Evolutionary conservation across 2,888 invertebrate species (phyloP).

Genomic region (Temnothorax unifasciatus): DNA sequence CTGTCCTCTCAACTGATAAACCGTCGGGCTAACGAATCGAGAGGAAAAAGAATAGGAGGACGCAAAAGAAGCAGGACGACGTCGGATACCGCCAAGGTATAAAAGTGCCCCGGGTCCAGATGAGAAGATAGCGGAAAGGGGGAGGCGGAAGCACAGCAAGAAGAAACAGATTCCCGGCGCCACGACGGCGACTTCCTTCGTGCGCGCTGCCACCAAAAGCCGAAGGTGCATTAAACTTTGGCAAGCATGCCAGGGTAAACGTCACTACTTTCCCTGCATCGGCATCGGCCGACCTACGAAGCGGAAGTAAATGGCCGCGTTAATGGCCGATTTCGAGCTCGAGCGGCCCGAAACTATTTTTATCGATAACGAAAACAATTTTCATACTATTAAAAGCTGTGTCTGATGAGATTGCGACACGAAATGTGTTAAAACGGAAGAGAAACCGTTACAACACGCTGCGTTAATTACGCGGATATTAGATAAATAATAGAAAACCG

Average conservation of each 20-base stretch:
- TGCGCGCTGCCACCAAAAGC: slow-evolving; percentile 73
- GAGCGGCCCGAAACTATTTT: slow-evolving; percentile 23
- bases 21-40: slow-evolving; percentile 40
- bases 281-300: slow-evolving; percentile 21
- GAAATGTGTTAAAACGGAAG: neutral
- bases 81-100: slow-evolving; percentile 30
- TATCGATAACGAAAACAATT: slow-evolving; percentile 1
- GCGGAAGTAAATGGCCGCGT: slow-evolving; percentile 22
- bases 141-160: slow-evolving; percentile 46
- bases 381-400: neutral
- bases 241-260: slow-evolving; percentile 74
- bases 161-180: slow-evolving; percentile 78
- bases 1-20: slow-evolving; percentile 38
- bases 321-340: slow-evolving; percentile 24
- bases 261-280: slow-evolving; percentile 61
- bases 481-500: neutral
- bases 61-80: slow-evolving; percentile 16
- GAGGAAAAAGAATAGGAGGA: slow-evolving; percentile 42
- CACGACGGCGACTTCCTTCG: slow-evolving; percentile 78
- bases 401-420: neutral
- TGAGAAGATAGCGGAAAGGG: slow-evolving; percentile 60
- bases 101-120: slow-evolving; percentile 41
- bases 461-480: neutral
- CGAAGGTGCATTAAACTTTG: slow-evolving; percentile 81
- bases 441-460: neutral